Base-by-base conservation (phyloP, 2,888 invertebrate genomes). In the Cryptocephalus moraei region DNA sequence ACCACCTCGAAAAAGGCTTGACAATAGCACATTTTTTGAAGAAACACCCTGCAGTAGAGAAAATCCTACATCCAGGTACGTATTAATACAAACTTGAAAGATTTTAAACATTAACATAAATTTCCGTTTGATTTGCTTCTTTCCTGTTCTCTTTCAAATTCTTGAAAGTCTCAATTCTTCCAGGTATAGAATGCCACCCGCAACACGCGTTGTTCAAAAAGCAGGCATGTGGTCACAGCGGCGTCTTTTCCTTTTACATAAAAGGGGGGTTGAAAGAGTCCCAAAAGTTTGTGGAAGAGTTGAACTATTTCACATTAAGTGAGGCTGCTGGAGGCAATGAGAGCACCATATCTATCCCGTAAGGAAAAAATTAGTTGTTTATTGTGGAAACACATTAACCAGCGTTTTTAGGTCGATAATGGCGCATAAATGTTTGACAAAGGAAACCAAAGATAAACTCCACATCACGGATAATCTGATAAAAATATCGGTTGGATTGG, bases 171-270 rank as follows among this genome's bases (percentile, higher is more conserved):
- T 22, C 3, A 6, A 22, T 6, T n/a, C 8, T 32, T 42, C 45
- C 62, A 80, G 87, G 84, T 49, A 74, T 92, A 32, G 78, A 81
- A 8, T 81, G 85, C 1, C 92, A 93, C 70, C 86, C 90, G 0
- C 90, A 92, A 55, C 78, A 91, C 64, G 74, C 82, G 51, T 63
- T 92, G 39, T 80, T 86, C 2, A 75, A 82, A 56, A 81, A 76
- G 61, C 93, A 94, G 71, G 80, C 80, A 56, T 77, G 78, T 44
- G 91, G 91, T 1, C 87, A 87, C 70, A 89, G 91, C 49, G 94
- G 94, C 9, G 88, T 94, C 73, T 76, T 95, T 59, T 84, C 90
- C 14, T 91, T 93, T 62, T 88, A 84, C 32, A 75, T 93, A 33
- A 81, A 81, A 58, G 91, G 91, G 1, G 82, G 77, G 2, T 62